Base-by-base conservation (phyloP, 2,797 vertebrate species). In the Orientallactaga sibirica region DNA sequence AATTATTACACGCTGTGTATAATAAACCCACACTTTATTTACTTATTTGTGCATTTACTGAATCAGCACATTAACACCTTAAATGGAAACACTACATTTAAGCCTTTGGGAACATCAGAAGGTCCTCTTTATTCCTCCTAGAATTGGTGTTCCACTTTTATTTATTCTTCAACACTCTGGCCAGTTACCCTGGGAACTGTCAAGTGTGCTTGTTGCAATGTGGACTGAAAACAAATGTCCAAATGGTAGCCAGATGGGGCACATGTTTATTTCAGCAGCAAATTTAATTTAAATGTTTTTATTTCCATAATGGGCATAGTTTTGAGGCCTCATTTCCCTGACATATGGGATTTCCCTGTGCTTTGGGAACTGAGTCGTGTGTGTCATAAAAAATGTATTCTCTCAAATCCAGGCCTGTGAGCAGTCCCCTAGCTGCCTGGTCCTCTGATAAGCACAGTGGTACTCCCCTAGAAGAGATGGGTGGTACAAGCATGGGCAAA, bases 221-320 rank as follows among this genome's bases (percentile, higher is more conserved):
- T 78, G 83, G 76, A 91, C 33, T 41, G 86, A 88, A 92, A 96
- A 93, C 58, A 93, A 91, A 95, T 68, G n/a, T 66, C 90, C 93
- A 89, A 95, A 92, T 93, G 91, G 90, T 86, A 91, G 78, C 94
- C 95, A 97, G 92, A 91, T 96, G 92, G 91, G 89, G 73, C 70
- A 85, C n/a, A 64, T 85, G 86, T 95, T 71, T 29, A 85, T 88
- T 95, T 91, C 80, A 93, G 94, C 85, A 88, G 84, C 86, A 95
- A 93, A 93, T 83, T 87, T 33, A 71, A 78, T 41, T 90, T 67
- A 85, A 29, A 80, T 93, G 68, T 70, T 62, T 76, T 92, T 78
- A 37, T 92, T 91, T 86, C 83, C 19, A 41, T 78, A 92, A 91
- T 62, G 70, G 87, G 29, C 78, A 87, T 70, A 88, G 55, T 85